Conservation (phyloP, 1,140 invertebrate species). For the Hylaeus volcanicus region DNA sequence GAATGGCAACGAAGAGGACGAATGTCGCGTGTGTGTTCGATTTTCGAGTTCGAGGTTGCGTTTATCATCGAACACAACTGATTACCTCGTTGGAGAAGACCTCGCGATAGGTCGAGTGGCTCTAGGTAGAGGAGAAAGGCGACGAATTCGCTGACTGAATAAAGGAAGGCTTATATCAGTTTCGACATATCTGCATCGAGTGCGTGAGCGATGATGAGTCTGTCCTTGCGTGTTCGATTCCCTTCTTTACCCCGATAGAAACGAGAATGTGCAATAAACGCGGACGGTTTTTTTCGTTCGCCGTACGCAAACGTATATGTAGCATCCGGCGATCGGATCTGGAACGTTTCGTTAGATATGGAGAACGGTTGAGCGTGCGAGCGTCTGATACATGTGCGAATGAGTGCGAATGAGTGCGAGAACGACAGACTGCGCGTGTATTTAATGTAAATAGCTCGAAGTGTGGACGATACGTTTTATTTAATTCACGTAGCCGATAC, state of each 20-base stretch:
- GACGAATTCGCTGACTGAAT: neutral
- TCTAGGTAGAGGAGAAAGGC: neutral
- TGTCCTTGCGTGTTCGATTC: slow-evolving; percentile 39
- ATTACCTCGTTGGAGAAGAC: neutral
- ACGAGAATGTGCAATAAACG: slow-evolving; percentile 52
- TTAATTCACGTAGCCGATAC: slow-evolving; percentile 75
- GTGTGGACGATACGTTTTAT: slow-evolving; percentile 68
- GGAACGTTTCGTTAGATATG: neutral
- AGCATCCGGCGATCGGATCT: neutral
- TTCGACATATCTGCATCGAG: slow-evolving; percentile 73
- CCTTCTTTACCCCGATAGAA: slow-evolving; percentile 26
- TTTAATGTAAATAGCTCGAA: slow-evolving; percentile 80
- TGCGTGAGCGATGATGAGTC: slow-evolving; percentile 45
- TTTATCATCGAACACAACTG: neutral
- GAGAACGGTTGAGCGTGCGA: neutral
- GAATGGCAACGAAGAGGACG: neutral
- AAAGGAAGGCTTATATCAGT: slow-evolving; percentile 70
- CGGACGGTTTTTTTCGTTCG: neutral
- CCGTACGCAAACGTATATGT: neutral
- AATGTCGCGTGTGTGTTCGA: neutral
- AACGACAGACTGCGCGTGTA: slow-evolving; percentile 67
- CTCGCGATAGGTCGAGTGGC: no score
- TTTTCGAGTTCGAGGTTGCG: neutral
- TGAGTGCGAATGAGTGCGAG: neutral
- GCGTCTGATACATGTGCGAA: neutral